phyloP scores from a whole-genome alignment of 2,888 invertebrate genomes.

The Thereva unica region DNA sequence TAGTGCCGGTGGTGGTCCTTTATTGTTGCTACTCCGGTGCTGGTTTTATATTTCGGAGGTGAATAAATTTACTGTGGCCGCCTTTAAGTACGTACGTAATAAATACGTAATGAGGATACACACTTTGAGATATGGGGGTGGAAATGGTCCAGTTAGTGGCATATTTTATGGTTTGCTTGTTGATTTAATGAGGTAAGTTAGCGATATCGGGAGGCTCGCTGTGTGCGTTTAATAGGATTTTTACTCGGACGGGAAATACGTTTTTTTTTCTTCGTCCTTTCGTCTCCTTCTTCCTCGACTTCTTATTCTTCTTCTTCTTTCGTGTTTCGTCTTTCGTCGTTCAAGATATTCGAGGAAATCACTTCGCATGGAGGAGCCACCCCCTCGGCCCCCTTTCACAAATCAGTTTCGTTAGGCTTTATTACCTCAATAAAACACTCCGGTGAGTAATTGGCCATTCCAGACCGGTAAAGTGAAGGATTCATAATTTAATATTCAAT shows the following conservation, averaged over 20 bases:
- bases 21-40: constrained; percentile 28
- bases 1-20: constrained; percentile 37
- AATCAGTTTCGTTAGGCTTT: constrained; percentile 36
- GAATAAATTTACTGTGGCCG: constrained; percentile 41
- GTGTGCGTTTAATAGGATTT: constrained; percentile 25
- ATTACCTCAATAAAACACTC: constrained; percentile 34
- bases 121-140: constrained; percentile 28
- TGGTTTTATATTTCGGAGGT: constrained; percentile 41
- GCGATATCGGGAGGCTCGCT: constrained; percentile 27
- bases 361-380: constrained; percentile 4
- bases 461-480: constrained; percentile 25
- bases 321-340: no score
- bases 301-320: no score
- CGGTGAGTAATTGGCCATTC: constrained; percentile 34
- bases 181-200: constrained; percentile 42
- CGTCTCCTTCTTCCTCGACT: no score
- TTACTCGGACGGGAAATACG: no score
- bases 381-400: constrained; percentile 12
- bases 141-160: constrained; percentile 35
- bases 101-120: constrained; percentile 42
- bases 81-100: constrained; percentile 41
- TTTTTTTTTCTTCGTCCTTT: constrained; percentile 15
- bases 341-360: constrained; percentile 26
- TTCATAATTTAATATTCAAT: constrained; percentile 35
- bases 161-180: constrained; percentile 42